phyloP scores from a whole-genome alignment of 23 tunicate genomes.

The Diplosoma virens region DNA sequence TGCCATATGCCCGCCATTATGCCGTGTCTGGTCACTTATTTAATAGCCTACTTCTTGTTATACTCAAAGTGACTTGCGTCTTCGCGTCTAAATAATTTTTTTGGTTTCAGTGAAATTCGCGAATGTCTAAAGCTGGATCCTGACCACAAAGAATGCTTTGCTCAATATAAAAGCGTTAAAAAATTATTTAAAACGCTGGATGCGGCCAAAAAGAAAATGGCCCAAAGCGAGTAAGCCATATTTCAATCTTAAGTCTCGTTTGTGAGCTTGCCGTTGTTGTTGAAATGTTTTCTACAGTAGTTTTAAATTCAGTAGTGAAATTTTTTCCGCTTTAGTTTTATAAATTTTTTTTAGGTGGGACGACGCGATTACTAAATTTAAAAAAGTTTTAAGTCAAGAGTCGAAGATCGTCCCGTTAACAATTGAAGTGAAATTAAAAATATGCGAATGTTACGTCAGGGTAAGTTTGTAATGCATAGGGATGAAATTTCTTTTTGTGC shows the following conservation, averaged over 20 bases:
- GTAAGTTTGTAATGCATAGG: too few species aligned
- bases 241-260: too few species aligned
- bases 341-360: slow-evolving; percentile 55
- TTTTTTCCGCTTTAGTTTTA: too few species aligned
- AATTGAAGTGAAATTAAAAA: slow-evolving; percentile 73
- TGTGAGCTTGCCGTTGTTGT: too few species aligned
- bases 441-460: slow-evolving; percentile 89
- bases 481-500: too few species aligned
- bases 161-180: slow-evolving; percentile 92
- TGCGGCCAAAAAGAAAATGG: slow-evolving; percentile 66
- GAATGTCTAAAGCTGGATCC: slow-evolving; percentile 95
- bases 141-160: slow-evolving; percentile 85
- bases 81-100: not conserved
- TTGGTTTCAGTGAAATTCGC: slow-evolving; percentile 71
- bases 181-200: slow-evolving; percentile 84
- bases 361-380: slow-evolving; percentile 69
- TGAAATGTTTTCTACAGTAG: too few species aligned
- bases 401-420: slow-evolving; percentile 47
- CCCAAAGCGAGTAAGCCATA: slow-evolving; percentile 48
- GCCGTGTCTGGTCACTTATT: too few species aligned
- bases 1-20: too few species aligned
- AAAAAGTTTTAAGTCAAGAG: slow-evolving; percentile 73
- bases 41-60: too few species aligned
- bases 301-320: too few species aligned
- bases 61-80: too few species aligned